phyloP scores from a whole-genome alignment of 2,888 invertebrate species.

The Microctonus aethiopoides region DNA sequence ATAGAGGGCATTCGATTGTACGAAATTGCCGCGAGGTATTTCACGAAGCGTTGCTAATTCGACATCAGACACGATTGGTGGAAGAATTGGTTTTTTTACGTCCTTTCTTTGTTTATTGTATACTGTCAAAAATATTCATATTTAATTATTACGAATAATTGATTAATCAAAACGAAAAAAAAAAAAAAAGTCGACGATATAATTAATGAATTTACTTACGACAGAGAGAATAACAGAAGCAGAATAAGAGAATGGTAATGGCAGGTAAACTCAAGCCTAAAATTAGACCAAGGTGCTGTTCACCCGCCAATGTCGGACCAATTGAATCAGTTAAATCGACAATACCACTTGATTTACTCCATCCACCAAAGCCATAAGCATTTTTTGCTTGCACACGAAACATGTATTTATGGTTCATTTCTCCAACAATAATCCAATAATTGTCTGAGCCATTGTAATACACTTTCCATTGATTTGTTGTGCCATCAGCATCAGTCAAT shows the following conservation, averaged over 20 bases:
- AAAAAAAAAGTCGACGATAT: neutral
- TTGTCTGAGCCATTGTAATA: conserved; percentile 85
- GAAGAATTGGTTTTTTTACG: conserved; percentile 76
- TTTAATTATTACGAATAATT: neutral
- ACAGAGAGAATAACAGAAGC: conserved; percentile 68
- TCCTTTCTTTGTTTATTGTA: conserved; percentile 72
- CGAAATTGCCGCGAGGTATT: conserved; percentile 79
- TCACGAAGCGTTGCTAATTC: conserved; percentile 89
- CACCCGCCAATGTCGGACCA: conserved; percentile 65
- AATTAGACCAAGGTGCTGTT: conserved; percentile 71
- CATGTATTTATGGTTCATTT: conserved; percentile 72
- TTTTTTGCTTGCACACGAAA: conserved; percentile 86
- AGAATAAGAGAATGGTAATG: conserved; percentile 60
- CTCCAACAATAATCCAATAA: conserved; percentile 80
- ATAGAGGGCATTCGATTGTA: conserved; percentile 89
- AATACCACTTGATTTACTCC: conserved; percentile 76
- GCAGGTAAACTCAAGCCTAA: conserved; percentile 75
- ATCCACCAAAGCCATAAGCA: conserved; percentile 83
- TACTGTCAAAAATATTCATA: conserved; percentile 66
- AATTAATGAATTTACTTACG: conserved; percentile 66
- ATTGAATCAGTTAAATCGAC: conserved; percentile 71
- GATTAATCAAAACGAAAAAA: neutral
- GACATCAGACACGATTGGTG: conserved; percentile 76
- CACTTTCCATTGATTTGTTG: conserved; percentile 69
- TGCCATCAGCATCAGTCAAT: conserved; percentile 43